These are phyloP conservation scores for Tromatobia lineatoria DNA, from an alignment of 2,888 invertebrate genomes.

Conservation along the genomic window DNA sequence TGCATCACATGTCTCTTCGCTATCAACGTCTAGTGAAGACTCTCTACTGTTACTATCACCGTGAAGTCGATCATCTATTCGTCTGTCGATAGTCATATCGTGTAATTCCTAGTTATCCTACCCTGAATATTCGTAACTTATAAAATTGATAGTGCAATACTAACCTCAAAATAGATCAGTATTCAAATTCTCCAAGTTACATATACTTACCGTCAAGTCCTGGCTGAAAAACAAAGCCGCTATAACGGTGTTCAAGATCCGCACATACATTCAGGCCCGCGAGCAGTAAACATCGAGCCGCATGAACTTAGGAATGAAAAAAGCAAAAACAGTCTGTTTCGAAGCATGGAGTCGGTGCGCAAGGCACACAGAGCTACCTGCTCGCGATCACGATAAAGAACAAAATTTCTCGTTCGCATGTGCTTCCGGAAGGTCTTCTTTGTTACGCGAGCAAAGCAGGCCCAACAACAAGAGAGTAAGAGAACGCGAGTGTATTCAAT, in stretches of 20 bases:
- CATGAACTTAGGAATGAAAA: slow-evolving; percentile 21
- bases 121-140: too few species aligned
- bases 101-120: too few species aligned
- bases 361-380: slow-evolving; percentile 70
- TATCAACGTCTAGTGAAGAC: too few species aligned
- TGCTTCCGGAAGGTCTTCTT: slow-evolving; percentile 75
- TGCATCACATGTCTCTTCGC: too few species aligned
- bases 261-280: not conserved
- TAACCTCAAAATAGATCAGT: too few species aligned
- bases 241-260: not conserved
- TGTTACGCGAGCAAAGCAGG: not conserved
- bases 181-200: too few species aligned
- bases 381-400: slow-evolving; percentile 60
- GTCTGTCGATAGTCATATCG: too few species aligned
- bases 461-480: slow-evolving; percentile 31
- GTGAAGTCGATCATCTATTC: too few species aligned
- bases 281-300: slow-evolving; percentile 18
- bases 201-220: not conserved
- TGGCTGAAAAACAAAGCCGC: not conserved
- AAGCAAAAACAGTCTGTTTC: slow-evolving; percentile 59
- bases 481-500: slow-evolving; percentile 62
- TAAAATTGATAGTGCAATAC: too few species aligned
- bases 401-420: slow-evolving; percentile 58
- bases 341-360: slow-evolving; percentile 57
- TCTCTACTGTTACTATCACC: too few species aligned